Percentiles rank a stretch among this genome's conserved stretches.
phyloP scores from a whole-genome alignment of 2,888 invertebrate species.

The Nomada fucata region DNA sequence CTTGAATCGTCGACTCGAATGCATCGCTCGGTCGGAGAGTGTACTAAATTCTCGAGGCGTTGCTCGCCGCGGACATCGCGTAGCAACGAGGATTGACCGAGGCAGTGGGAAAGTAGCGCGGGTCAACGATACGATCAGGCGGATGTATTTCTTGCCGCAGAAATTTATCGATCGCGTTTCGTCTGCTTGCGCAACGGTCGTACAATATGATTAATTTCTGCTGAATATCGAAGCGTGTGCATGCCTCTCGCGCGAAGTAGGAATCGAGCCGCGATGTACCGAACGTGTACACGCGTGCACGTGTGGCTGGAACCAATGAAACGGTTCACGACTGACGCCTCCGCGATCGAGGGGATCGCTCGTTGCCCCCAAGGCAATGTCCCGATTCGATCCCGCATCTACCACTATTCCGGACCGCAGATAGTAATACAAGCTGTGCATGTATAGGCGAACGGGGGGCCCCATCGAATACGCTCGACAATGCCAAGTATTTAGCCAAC shows the following conservation, averaged over 20 bases:
- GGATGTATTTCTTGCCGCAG: no score
- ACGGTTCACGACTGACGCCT: conserved; percentile 74
- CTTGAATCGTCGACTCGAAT: no score
- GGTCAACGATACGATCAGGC: no score
- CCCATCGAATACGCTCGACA: conserved; percentile 45
- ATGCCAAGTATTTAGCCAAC: conserved; percentile 67
- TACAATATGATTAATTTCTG: conserved; percentile 21
- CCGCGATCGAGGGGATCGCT: conserved; percentile 67
- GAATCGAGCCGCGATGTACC: conserved; percentile 26
- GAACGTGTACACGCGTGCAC: conserved; percentile 23
- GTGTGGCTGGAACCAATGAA: conserved; percentile 71
- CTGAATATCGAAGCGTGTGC: not conserved
- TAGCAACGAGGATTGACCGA: no score
- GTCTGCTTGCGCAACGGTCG: no score
- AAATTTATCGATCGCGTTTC: no score
- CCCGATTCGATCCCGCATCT: conserved; percentile 75
- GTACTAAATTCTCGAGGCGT: no score
- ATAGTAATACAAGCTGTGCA: conserved; percentile 60
- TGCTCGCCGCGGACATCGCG: no score
- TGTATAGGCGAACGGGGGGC: conserved; percentile 43
- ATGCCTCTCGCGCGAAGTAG: conserved; percentile 16
- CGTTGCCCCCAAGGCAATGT: conserved; percentile 71
- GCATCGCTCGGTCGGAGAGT: no score
- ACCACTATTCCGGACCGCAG: conserved; percentile 64
- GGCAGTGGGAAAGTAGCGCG: no score